phyloP scores from a whole-genome alignment of 2,113 vertebrate species.

The Lophotis ruficrista region DNA sequence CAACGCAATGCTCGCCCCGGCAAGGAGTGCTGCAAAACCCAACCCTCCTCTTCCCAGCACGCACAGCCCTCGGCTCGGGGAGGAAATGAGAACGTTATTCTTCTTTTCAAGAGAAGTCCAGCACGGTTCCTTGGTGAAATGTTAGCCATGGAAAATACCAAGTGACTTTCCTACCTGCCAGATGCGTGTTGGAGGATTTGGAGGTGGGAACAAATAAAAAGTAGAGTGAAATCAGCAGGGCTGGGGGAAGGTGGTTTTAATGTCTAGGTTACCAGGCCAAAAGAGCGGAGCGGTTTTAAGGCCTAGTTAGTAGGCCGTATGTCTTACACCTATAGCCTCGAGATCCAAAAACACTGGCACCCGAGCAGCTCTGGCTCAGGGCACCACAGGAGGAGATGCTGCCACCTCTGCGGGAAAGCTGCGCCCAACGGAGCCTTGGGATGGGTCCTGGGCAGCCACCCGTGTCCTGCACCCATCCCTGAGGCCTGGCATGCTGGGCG shows the following conservation, averaged over 20 bases:
- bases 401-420: background rate
- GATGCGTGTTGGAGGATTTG: background rate
- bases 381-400: background rate
- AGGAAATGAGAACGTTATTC: background rate
- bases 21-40: background rate
- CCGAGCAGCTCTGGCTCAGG: accelerated
- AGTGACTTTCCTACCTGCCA: background rate
- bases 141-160: background rate
- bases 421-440: background rate
- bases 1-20: background rate
- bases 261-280: background rate
- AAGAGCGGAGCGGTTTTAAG: background rate
- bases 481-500: background rate
- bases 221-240: background rate
- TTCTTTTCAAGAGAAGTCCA: background rate
- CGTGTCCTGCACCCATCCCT: accelerated
- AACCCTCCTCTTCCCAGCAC: too few relatives aligned
- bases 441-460: background rate
- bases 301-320: background rate
- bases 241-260: background rate
- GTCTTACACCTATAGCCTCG: background rate
- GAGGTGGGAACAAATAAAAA: background rate
- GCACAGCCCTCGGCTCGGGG: background rate
- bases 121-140: background rate
- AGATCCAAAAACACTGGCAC: background rate